Base-by-base conservation (phyloP, 64 coral and sea anemone species). In the Actinia equina region DNA sequence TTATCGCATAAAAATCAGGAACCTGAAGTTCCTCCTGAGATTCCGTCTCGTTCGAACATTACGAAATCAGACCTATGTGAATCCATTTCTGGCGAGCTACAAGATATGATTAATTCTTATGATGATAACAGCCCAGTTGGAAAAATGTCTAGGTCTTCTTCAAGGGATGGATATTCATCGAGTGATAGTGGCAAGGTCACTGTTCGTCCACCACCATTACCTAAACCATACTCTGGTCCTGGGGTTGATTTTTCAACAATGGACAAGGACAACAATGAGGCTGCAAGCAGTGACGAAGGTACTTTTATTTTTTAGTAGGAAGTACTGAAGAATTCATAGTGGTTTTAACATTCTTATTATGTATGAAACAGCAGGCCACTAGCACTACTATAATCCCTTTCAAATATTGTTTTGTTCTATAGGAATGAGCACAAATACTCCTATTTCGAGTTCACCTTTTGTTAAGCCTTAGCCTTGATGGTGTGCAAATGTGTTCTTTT, bases 191-290 rank as follows among this genome's bases (percentile, higher is more conserved):
- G 61, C 45, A 16, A 98, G 83, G 41, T 70, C 53, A 2, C 37
- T 46, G 20, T 13, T 65, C 95, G 89, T 9, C 95, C 95, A 71
- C 95, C 95, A 71, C 95, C 89, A 3, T 90, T 94, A 76, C 95
- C 95, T 77, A 98, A 91, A 80, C 95, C 95, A 17, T 98, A 98
- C 83, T 83, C 77, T 58, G 95, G 95, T 30, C 82, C 89, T 43
- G 95, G 95, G 12, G 23, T 84, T n/a, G n/a, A n/a, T n/a, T n/a
- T n/a, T n/a, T n/a, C n/a, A n/a, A n/a, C n/a, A n/a, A n/a, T n/a
- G n/a, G n/a, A n/a, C n/a, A n/a, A n/a, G n/a, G n/a, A n/a, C n/a
- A n/a, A n/a, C 65, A 86, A n/a, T 65, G 83, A 85, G 41, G n/a
- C 44, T 89, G 19, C n/a, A 79, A 37, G 84, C 17, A 86, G 77